Evolutionary conservation across 1,140 invertebrate species (phyloP), one percentile per base, ranked within the genome.

Genomic region (Drosophila melanica): DNA sequence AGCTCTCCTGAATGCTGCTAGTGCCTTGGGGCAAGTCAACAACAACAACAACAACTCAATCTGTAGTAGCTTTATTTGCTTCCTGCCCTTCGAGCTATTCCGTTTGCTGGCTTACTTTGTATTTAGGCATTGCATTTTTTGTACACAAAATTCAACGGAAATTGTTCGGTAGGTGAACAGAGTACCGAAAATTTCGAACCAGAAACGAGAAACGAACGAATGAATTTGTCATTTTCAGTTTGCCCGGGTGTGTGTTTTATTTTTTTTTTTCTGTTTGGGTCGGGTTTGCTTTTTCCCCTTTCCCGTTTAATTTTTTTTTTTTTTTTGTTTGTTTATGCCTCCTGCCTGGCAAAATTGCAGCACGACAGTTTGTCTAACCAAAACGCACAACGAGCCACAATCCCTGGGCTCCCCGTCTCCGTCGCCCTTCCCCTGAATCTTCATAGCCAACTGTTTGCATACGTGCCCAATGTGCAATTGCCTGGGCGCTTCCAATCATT

Each of bases 391-490:
- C n/a, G 10, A 30, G 60, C 50, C 67, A 20, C 10, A 42, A 27
- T 23, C 64, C 71, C 16, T 37, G 44, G 27, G 41, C 37, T 16
- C 16, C 7, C 14, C 10, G 42, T 27, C 30, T 27, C 59, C 20
- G 42, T 41, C 27, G 16, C 35, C 73, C 53, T 42, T 39, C 59
- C 60, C 39, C 27, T 51, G 48, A 23, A 23, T 23, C 39, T 79
- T 62, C 64, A 54, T 53, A 30, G 10, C 37, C 47, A 30, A 16
- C 42, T 84, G 80, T 84, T 89, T 86, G 79, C 79, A 82, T 87
- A 86, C 82, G 82, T 86, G 84, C 82, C 79, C 79, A 70, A 81
- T 89, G 82, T 89, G 79, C 81, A 86, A 89, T 86, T 89, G 79
- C 79, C 84, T 73, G 84, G 84, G 71, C 71, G 84, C 72, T 60